Evolutionary conservation across 53 echinoderm and acorn worm species (phyloP).

Genomic region (Temnopleurus reevesii): DNA sequence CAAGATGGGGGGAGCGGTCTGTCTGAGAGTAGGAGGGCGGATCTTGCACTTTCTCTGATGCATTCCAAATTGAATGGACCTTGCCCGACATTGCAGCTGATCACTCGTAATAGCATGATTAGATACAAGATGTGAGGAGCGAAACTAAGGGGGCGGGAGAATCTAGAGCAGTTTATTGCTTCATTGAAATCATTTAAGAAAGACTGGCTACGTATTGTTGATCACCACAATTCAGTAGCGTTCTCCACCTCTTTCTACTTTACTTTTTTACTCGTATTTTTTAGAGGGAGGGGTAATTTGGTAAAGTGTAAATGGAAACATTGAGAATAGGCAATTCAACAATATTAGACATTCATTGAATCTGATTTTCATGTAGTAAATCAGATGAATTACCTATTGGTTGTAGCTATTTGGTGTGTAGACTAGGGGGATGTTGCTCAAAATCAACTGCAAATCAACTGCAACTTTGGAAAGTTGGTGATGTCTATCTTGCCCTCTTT

Average conservation of each 20-base stretch:
- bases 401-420: too few species aligned
- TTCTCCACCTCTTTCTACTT: too few species aligned
- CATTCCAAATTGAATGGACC: background rate
- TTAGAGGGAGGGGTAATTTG: background rate
- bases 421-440: too few species aligned
- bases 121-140: background rate
- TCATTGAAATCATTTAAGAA: too few species aligned
- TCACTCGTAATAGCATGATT: background rate
- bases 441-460: too few species aligned
- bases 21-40: too few species aligned
- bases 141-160: background rate
- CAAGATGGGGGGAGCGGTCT: background rate
- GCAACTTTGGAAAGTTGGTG: too few species aligned
- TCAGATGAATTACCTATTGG: too few species aligned
- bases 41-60: constrained; percentile 27
- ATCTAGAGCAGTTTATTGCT: constrained; percentile 26
- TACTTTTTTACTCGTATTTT: too few species aligned
- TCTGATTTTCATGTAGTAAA: background rate
- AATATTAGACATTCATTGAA: background rate
- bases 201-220: too few species aligned
- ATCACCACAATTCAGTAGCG: too few species aligned
- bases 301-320: constrained; percentile 13
- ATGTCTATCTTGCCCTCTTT: background rate
- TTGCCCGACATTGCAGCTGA: background rate
- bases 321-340: background rate